phyloP scores from a whole-genome alignment of 2,888 invertebrate species.

The Aleiodes alternator region DNA sequence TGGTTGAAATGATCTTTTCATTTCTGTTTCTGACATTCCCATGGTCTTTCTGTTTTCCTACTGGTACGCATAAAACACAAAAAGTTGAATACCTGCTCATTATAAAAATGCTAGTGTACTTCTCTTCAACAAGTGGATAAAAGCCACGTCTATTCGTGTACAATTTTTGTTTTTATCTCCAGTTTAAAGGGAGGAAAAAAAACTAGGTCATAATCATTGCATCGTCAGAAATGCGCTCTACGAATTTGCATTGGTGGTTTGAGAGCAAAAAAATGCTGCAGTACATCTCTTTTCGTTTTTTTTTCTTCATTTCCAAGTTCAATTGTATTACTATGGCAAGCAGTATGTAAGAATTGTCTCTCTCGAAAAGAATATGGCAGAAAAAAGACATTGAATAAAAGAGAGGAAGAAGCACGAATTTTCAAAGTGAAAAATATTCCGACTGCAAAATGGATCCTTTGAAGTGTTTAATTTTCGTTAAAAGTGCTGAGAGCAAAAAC shows the following conservation, averaged over 20 bases:
- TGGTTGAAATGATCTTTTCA: constrained; percentile 29
- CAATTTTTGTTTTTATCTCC: constrained; percentile 53
- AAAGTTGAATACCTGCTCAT: constrained; percentile 36
- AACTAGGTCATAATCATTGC: constrained; percentile 71
- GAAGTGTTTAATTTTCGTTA: background rate
- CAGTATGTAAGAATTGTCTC: background rate
- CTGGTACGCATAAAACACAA: constrained; percentile 13
- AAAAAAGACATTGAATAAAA: background rate
- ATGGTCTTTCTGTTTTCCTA: constrained; percentile 23
- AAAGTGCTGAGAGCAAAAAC: no score
- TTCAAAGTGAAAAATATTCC: background rate
- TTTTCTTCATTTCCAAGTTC: constrained; percentile 15
- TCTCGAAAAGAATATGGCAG: background rate
- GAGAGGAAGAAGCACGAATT: background rate
- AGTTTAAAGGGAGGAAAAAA: constrained; percentile 42
- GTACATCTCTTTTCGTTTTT: background rate
- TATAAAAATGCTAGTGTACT: constrained; percentile 49
- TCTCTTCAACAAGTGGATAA: constrained; percentile 63
- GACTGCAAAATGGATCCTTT: background rate
- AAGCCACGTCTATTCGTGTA: constrained; percentile 61
- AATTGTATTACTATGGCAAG: background rate
- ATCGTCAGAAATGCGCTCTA: constrained; percentile 42
- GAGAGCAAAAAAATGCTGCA: background rate
- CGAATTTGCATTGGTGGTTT: background rate
- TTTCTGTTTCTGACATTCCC: constrained; percentile 6